phyloP scores from a whole-genome alignment of 2,888 invertebrate species.

The Chrysodeixis includens region DNA sequence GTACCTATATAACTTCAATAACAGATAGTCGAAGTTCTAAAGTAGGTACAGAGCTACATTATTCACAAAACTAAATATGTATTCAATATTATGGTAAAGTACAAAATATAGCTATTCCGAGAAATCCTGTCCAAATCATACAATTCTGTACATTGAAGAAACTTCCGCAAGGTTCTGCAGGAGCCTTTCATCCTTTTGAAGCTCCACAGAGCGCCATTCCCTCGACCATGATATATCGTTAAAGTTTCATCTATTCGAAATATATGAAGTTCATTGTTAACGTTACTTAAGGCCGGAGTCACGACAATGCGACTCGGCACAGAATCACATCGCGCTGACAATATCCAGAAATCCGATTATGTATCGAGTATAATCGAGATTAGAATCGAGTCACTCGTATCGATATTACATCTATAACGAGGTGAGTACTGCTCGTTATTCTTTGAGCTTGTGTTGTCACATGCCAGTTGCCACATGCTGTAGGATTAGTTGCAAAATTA shows the following conservation, averaged over 20 bases:
- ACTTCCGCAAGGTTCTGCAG: neutral
- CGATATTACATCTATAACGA: conserved; percentile 63
- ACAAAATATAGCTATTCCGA: neutral
- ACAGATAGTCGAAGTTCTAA: too few species aligned
- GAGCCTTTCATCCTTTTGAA: neutral
- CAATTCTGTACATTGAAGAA: neutral
- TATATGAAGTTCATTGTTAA: conserved; percentile 26
- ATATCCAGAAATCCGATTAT: conserved; percentile 63
- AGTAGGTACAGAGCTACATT: too few species aligned
- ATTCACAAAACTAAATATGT: too few species aligned
- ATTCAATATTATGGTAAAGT: neutral
- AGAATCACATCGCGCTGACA: conserved; percentile 61
- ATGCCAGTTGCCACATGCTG: conserved; percentile 42
- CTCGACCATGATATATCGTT: conserved; percentile 10
- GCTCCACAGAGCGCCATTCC: neutral
- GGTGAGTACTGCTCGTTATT: conserved; percentile 43
- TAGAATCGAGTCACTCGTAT: conserved; percentile 57
- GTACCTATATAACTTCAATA: too few species aligned
- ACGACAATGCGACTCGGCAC: conserved; percentile 51
- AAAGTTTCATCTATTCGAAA: conserved; percentile 27
- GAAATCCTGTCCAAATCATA: neutral
- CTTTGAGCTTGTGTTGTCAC: conserved; percentile 44
- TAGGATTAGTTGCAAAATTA: conserved; percentile 5
- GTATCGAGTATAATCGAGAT: conserved; percentile 61
- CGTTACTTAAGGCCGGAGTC: conserved; percentile 46